Conservation (phyloP, 1,140 invertebrate species). For the Penaeus chinensis region DNA sequence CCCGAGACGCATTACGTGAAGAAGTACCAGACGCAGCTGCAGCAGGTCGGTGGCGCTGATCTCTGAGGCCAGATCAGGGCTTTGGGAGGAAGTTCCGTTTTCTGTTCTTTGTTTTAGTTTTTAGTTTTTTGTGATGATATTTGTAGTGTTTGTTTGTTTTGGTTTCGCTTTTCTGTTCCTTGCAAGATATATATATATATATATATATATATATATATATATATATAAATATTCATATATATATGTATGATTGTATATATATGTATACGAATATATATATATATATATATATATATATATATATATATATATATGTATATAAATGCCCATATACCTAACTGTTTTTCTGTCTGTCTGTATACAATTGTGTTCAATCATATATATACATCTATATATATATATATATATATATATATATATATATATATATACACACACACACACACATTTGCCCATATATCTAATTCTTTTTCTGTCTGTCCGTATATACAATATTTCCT, state of each 20-base stretch:
- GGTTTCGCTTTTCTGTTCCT: no score
- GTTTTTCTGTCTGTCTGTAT: neutral
- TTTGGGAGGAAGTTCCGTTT: no score
- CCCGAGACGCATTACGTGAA: no score
- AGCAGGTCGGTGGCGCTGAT: no score
- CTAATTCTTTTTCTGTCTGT: neutral
- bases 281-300: neutral
- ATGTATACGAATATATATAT: neutral
- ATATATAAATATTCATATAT: neutral
- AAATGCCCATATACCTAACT: neutral
- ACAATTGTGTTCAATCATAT: neutral
- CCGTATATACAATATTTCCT: neutral
- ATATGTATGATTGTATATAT: neutral
- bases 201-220: no score
- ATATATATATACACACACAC: slow-evolving; percentile 2
- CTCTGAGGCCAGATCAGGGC: no score
- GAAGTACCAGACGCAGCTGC: no score
- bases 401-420: slow-evolving; percentile 4
- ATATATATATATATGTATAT: neutral
- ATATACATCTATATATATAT: slow-evolving; percentile 3
- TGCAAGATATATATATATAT: no score
- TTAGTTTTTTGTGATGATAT: no score
- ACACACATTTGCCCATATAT: neutral
- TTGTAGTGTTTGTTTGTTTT: no score
- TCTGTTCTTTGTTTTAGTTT: no score